These are phyloP conservation scores for Daubentonia madagascariensis DNA, from an alignment of 2,113 vertebrate species.

Conservation along the genomic window DNA sequence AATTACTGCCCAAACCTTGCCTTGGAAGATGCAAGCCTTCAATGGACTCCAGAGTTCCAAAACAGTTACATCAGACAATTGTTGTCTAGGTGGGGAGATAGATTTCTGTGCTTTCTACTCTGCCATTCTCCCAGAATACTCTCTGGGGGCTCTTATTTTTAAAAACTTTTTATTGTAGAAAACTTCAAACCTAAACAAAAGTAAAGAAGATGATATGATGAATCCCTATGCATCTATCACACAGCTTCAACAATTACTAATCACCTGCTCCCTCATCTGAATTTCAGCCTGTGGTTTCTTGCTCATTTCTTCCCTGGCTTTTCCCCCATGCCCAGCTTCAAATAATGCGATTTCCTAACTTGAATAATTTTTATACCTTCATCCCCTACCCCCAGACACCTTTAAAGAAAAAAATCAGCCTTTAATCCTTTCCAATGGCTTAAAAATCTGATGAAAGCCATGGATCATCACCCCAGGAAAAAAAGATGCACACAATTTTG, in stretches of 20 bases:
- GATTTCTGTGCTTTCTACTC: no score
- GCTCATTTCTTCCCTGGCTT: not conserved
- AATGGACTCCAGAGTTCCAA: no score
- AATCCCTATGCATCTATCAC: not conserved
- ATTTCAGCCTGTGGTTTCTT: not conserved
- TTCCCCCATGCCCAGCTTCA: not conserved
- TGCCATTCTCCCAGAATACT: no score
- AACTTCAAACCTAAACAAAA: not conserved
- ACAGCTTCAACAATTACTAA: not conserved
- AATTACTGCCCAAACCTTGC: no score
- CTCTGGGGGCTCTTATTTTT: no score
- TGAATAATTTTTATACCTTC: not conserved
- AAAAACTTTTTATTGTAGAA: no score
- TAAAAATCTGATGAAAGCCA: not conserved
- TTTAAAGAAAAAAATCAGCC: not conserved
- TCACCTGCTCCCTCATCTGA: not conserved
- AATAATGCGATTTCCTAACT: not conserved
- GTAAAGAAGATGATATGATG: not conserved
- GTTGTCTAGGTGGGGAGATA: no score
- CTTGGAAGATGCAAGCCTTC: no score
- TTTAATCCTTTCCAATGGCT: not conserved
- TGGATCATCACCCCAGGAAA: not conserved
- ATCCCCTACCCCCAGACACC: not conserved
- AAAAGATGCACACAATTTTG: not conserved
- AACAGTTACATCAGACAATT: no score